Evolutionary conservation across 30 jellyfish, hydroid and myxozoan species (phyloP).

Genomic region (Euphysa ruthae): DNA sequence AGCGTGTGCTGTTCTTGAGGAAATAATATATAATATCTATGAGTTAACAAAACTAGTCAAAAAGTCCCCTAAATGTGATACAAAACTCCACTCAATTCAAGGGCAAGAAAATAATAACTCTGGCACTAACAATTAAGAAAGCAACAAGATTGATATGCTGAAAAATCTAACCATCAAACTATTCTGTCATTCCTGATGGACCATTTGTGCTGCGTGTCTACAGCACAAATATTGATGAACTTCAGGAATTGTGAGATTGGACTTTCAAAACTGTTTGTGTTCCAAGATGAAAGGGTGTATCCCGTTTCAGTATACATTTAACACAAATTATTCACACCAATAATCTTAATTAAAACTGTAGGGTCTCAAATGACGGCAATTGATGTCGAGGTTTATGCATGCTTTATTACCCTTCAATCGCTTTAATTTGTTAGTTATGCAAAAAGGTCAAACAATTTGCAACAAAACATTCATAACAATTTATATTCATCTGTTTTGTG

Average conservation of each 20-base stretch:
- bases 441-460: too few relatives aligned
- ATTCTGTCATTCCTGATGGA: not conserved
- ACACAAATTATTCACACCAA: too few relatives aligned
- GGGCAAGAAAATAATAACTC: too few relatives aligned
- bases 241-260: not conserved
- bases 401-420: too few relatives aligned
- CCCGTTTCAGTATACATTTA: too few relatives aligned
- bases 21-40: not conserved
- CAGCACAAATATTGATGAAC: not conserved
- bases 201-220: not conserved
- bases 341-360: too few relatives aligned
- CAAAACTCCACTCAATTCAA: not conserved
- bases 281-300: not conserved
- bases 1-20: too few relatives aligned
- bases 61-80: not conserved
- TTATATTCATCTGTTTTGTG: too few relatives aligned
- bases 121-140: not conserved
- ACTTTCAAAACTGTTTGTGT: not conserved
- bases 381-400: too few relatives aligned
- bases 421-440: too few relatives aligned
- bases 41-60: conserved; percentile 4
- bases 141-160: not conserved
- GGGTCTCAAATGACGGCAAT: too few relatives aligned
- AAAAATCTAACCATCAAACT: not conserved
- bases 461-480: too few relatives aligned